Evolutionary conservation across 1,140 invertebrate species (phyloP), one percentile per base, ranked within the genome.

Genomic region (Cryptotermes secundus): DNA sequence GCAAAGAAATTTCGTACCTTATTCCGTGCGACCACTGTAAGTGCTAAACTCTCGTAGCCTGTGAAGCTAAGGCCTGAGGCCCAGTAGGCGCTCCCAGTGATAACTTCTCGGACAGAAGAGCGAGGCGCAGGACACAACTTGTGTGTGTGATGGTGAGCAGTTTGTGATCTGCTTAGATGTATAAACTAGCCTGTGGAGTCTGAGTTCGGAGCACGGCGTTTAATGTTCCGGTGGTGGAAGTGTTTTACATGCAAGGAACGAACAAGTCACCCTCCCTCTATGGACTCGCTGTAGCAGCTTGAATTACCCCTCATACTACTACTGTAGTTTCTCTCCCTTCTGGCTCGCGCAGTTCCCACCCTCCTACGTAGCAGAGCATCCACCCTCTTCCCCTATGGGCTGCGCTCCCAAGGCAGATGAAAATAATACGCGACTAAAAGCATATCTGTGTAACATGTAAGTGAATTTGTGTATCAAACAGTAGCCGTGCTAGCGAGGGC

Each of bases 401-500:
- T n/a, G 34, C 34, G 80, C 34, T 38, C 80, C 80, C 35, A 31
- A 45, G 81, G n/a, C 81, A 80, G 81, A 86, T 86, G 85, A 86
- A 86, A 86, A 86, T 86, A 86, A 86, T 86, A 84, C 85, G 81
- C 65, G 83, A 85, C 85, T 86, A 86, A 86, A 86, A 86, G 85
- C 84, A 86, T 86, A 86, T 86, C 84, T 85, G 85, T 86, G 85
- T 86, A 84, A 84, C 81, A 82, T 84, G 85, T 86, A 86, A 86
- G 85, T 86, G 85, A 86, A 86, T 86, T 86, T 86, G 85, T 86
- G 84, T 86, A 84, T 85, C 81, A 80, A 83, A 79, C 80, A 84
- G 85, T 80, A 65, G 85, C 65, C 22, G 81, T 65, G 36, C n/a
- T 35, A 53, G 38, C 14, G 83, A 31, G 45, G 34, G 72, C 16